phyloP scores from a whole-genome alignment of 2,888 invertebrate genomes.

The Diploptera punctata region DNA sequence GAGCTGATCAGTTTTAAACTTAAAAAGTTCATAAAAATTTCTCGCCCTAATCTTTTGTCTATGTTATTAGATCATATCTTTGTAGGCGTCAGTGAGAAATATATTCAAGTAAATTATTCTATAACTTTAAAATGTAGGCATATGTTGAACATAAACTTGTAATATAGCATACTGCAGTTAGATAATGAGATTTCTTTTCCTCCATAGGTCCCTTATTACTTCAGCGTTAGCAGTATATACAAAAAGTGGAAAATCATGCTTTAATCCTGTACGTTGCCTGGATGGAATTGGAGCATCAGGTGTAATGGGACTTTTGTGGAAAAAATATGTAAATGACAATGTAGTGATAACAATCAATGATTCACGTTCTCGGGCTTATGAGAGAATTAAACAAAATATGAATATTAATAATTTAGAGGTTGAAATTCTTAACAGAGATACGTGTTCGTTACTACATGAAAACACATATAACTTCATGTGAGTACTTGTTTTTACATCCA shows the following conservation, averaged over 20 bases:
- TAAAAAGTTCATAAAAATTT: too few relatives aligned
- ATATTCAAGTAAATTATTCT: too few relatives aligned
- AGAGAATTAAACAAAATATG: constrained; percentile 44
- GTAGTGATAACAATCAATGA: constrained; percentile 45
- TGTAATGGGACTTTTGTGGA: constrained; percentile 45
- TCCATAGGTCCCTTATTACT: constrained; percentile 44
- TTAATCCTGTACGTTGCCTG: constrained; percentile 45
- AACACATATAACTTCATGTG: constrained; percentile 49
- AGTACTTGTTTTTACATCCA: too few relatives aligned
- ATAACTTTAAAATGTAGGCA: too few relatives aligned
- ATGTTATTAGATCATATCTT: too few relatives aligned
- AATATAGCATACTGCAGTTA: too few relatives aligned
- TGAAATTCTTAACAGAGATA: constrained; percentile 44
- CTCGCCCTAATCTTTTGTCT: too few relatives aligned
- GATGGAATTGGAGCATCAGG: constrained; percentile 45
- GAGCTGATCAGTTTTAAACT: too few relatives aligned
- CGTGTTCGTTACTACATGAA: constrained; percentile 46
- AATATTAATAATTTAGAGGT: constrained; percentile 43
- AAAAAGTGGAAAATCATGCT: constrained; percentile 42
- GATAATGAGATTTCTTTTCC: too few relatives aligned
- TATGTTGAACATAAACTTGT: too few relatives aligned
- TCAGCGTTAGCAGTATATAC: constrained; percentile 43
- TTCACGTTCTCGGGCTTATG: constrained; percentile 38
- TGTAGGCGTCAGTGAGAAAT: too few relatives aligned
- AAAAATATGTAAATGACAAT: constrained; percentile 41